Evolutionary conservation across 2,797 vertebrate species (phyloP), one percentile per base, ranked within the genome.

Genomic region (Picus viridis): DNA sequence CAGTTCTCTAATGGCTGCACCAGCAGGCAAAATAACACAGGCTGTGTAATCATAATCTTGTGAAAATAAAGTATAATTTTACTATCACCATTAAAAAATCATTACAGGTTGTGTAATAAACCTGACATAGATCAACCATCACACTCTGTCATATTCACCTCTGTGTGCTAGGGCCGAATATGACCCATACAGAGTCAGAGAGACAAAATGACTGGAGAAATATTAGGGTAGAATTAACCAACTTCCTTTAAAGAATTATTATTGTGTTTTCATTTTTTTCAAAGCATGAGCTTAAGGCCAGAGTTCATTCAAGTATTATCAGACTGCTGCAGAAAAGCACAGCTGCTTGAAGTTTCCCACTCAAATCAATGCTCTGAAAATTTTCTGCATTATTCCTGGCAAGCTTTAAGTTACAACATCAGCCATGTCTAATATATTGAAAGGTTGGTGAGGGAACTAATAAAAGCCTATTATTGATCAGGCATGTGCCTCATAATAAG

Each of bases 401-500:
- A 79, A 78, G 39, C 39, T 88, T 68, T 47, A 83, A 81, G 29
- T 72, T 78, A 43, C 51, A 85, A 6, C 32, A 85, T 74, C 51
- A 74, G 32, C 70, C 51, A 19, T 17, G 27, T 82, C 30, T 58
- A 76, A 68, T 65, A 59, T 59, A 90, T 43, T 72, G 62, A 67
- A 83, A 87, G 10, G n/a, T 45, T 15, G 1, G 72, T 80, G 71
- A 85, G 43, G 36, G 56, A 93, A 69, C 41, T 78, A 93, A 95
- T 77, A 85, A 79, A 92, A 88, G 47, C 30, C 57, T 69, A 15
- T 56, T 86, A 92, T 92, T 93, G 90, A 91, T 87, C 81, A 90
- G 54, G 26, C 47, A 83, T 53, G 65, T 77, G 47, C 64, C 69
- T 91, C 82, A 41, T 88, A 90, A 86, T 74, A 84, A 86, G 69